Base-by-base conservation (phyloP, 1,140 invertebrate species). In the Hesperophylax magnus region DNA sequence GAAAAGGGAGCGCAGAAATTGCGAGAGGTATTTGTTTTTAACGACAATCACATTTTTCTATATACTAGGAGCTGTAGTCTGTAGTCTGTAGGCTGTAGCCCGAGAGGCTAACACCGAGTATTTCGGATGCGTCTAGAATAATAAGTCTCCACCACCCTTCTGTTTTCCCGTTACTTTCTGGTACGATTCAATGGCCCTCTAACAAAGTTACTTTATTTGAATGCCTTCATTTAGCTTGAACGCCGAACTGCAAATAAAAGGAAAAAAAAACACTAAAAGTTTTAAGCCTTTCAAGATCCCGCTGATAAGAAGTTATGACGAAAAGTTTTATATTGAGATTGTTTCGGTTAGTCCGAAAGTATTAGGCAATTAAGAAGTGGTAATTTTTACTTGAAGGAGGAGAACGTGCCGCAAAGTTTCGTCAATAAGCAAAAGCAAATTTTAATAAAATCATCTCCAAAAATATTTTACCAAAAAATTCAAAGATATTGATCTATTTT, bases 181-280 rank as follows among this genome's bases (percentile, higher is more conserved):
- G 67, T 75, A 22, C 74, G 80, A 81, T 81, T 78, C 75, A 78
- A 81, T 81, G 80, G 76, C 58, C 63, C 72, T 65, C 72, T 81
- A 81, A 81, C 80, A 81, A 58, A 81, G 75, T 81, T 71, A 81
- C 76, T 78, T 81, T 81, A 81, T 81, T 81, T 81, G 80, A 81
- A 81, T 81, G 80, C 80, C 80, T 81, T 81, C 80, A 81, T 81
- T 81, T 81, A 56, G 63, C 56, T 76, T 54, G 63, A 71, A 65
- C 58, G 58, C 75, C 31, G 75, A 77, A 63, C 76, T 47, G 60
- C 76, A 78, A 78, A 78, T 78, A 78, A 67, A 78, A 60, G 34
- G 54, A 27, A 65, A 78, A 77, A n/a, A 78, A 78, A 67, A 65
- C 31, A 65, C 22, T 53, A 78, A 78, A 78, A 67, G 27, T 78